Conservation (phyloP, 92 coral and sea anemone species). For the Pocillopora grandis region DNA sequence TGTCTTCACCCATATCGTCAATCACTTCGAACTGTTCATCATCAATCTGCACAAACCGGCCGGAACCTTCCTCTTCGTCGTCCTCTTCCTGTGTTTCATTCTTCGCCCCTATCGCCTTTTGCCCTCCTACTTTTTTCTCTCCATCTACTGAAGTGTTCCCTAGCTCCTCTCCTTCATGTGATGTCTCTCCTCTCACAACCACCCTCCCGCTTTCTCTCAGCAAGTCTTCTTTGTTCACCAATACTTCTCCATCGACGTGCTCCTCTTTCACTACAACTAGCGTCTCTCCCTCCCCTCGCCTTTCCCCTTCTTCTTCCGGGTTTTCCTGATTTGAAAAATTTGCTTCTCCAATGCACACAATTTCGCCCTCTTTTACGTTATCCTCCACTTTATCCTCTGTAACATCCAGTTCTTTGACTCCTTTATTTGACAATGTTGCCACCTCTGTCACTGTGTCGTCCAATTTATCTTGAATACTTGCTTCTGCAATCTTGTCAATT, state of each 20-base stretch:
- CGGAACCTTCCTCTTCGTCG: constrained; percentile 28
- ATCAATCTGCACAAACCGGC: constrained; percentile 47
- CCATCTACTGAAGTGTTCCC: neutral
- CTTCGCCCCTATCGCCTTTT: neutral
- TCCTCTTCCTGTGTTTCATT: neutral
- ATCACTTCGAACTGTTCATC: constrained; percentile 44
- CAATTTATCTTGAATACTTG: neutral
- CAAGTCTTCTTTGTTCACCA: too few relatives aligned
- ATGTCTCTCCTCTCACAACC: neutral
- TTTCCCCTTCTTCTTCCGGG: neutral
- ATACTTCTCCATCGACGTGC: neutral
- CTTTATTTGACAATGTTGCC: neutral
- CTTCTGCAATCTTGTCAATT: constrained; percentile 4
- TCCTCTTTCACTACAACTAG: neutral
- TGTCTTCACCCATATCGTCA: constrained; percentile 41
- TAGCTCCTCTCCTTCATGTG: constrained; percentile 14
- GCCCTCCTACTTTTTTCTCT: neutral
- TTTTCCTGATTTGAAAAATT: neutral
- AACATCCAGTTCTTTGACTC: neutral
- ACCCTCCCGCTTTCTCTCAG: neutral
- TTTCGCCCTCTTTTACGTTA: constrained; percentile 9
- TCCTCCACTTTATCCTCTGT: neutral
- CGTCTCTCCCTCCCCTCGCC: neutral
- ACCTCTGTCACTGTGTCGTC: neutral
- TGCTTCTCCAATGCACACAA: neutral